Conservation (phyloP, 2,888 invertebrate species). For the Cylindroiulus punctatus region DNA sequence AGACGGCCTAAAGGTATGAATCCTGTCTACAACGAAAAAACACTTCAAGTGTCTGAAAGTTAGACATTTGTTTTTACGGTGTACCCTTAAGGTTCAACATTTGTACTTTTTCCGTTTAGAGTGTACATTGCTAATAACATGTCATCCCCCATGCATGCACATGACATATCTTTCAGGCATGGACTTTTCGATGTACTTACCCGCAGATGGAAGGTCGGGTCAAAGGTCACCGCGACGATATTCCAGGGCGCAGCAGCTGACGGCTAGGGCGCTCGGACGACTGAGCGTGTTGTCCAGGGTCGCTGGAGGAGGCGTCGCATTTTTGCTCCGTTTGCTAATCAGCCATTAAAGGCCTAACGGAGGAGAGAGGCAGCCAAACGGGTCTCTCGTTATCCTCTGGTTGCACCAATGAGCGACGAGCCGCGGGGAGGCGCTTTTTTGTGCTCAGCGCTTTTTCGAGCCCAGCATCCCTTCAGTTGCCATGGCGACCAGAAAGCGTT, state of each 20-base stretch:
- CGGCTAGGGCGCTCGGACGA: background rate
- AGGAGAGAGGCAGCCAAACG: slow-evolving; percentile 36
- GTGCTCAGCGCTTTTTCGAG: background rate
- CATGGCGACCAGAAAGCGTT: background rate
- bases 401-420: slow-evolving; percentile 49
- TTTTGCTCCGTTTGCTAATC: slow-evolving; percentile 15
- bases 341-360: slow-evolving; percentile 46
- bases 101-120: too few species aligned
- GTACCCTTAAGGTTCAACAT: too few species aligned
- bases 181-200: background rate
- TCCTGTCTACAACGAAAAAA: too few species aligned
- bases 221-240: too few species aligned
- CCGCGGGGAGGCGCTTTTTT: slow-evolving; percentile 31
- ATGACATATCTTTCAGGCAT: too few species aligned
- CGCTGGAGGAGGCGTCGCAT: background rate
- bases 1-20: too few species aligned
- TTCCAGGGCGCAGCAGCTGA: background rate
- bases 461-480: slow-evolving; percentile 42
- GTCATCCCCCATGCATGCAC: too few species aligned
- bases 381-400: slow-evolving; percentile 31
- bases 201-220: background rate
- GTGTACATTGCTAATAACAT: too few species aligned
- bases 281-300: background rate
- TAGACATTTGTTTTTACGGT: too few species aligned
- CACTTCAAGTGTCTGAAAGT: too few species aligned